Conservation (phyloP, 2,888 invertebrate species). For the Lasioglossum villosulum region DNA sequence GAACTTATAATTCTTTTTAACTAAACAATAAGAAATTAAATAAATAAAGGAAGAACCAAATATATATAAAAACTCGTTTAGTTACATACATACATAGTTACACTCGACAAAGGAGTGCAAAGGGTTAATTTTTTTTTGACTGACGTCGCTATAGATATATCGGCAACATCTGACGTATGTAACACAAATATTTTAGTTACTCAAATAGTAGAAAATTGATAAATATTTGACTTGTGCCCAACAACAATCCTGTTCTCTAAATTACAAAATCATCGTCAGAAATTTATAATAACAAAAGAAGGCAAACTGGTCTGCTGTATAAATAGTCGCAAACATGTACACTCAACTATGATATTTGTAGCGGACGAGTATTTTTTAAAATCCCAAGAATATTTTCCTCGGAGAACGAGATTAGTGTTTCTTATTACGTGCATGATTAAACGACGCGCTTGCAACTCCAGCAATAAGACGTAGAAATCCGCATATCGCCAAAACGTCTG, state of each 20-base stretch:
- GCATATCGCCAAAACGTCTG: neutral
- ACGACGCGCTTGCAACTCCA: too few species aligned
- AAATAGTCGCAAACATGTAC: too few species aligned
- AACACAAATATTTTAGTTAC: neutral
- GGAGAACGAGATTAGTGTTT: neutral
- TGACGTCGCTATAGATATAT: neutral
- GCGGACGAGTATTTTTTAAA: neutral
- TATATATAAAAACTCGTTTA: too few species aligned
- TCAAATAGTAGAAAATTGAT: neutral
- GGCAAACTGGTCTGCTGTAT: too few species aligned
- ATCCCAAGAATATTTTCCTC: neutral
- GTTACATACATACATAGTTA: too few species aligned
- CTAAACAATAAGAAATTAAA: too few species aligned
- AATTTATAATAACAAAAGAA: too few species aligned
- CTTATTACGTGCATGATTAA: neutral
- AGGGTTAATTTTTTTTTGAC: neutral
- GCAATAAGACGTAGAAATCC: neutral
- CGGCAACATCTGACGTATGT: neutral
- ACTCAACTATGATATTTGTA: neutral
- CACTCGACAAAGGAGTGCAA: too few species aligned
- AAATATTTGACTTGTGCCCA: neutral
- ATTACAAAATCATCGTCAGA: neutral
- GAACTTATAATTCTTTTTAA: too few species aligned
- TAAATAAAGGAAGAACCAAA: too few species aligned
- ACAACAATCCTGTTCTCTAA: neutral